Evolutionary conservation across 2,797 vertebrate genomes (phyloP).

Genomic region (Fundulus diaphanus): DNA sequence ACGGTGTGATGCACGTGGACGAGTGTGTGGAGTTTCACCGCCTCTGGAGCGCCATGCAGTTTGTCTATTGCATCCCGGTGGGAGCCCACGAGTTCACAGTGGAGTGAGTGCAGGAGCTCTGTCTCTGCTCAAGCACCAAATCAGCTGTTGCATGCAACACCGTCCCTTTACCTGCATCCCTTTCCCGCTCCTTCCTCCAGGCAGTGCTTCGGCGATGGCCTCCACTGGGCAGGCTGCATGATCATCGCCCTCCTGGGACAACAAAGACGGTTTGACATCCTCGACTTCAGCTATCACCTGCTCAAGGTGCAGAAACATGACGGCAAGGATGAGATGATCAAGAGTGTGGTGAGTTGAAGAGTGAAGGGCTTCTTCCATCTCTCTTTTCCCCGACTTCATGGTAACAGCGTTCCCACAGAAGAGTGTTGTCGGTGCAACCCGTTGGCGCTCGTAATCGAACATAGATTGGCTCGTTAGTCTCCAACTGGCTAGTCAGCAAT

Average conservation of each 20-base stretch:
- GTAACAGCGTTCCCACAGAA: too few relatives aligned
- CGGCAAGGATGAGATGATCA: constrained; percentile 97
- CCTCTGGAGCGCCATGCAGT: constrained; percentile 99
- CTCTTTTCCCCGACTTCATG: too few relatives aligned
- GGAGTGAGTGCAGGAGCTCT: constrained; percentile 84
- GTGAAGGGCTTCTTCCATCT: too few relatives aligned
- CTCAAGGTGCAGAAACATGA: constrained; percentile 98
- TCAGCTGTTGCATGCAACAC: neutral
- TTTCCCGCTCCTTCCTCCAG: constrained; percentile 63
- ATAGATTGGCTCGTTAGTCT: neutral
- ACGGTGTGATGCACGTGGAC: constrained; percentile 98
- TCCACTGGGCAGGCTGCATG: constrained; percentile 99
- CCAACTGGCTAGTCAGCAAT: neutral
- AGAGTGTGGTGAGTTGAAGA: constrained; percentile 91
- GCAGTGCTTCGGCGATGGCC: constrained; percentile 96
- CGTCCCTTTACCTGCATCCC: neutral
- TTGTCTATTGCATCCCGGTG: constrained; percentile 98
- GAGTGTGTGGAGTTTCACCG: constrained; percentile 98
- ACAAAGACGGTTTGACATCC: constrained; percentile 93
- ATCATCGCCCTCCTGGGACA: constrained; percentile 95
- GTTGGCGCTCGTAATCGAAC: too few relatives aligned
- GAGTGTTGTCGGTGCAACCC: neutral
- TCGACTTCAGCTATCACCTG: constrained; percentile 98
- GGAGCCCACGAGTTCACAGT: constrained; percentile 97
- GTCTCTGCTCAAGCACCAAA: neutral